Evolutionary conservation across 2,888 invertebrate species (phyloP), one percentile per base, ranked within the genome.

Genomic region (Sepioteuthis lessoniana): DNA sequence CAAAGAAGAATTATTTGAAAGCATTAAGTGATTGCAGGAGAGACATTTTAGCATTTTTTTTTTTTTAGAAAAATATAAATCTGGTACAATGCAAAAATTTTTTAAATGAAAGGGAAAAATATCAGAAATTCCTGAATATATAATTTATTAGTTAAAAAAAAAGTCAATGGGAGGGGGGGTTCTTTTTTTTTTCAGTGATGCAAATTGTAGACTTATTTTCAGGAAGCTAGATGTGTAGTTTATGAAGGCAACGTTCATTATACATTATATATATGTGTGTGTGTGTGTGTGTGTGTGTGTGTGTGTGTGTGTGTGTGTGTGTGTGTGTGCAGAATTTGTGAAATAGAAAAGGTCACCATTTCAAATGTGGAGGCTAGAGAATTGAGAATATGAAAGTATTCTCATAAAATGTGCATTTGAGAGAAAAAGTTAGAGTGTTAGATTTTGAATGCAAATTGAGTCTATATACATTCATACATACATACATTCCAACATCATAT

Each of bases 11-110:
- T 76, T 35, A 76, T 76, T 76, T n/a, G 1, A 76, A 76, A 76
- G n/a, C 35, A 19, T 76, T 76, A n/a, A 16, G n/a, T 76, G 76
- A 76, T 76, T 76, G 76, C 76, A 35, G n/a, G n/a, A 76, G n/a
- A 76, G n/a, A n/a, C 35, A 35, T 76, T 76, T 76, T 35, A 35
- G n/a, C n/a, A 35, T n/a, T 76, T 76, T 76, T 76, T 76, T 76
- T 76, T 76, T 76, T 76, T 76, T 76, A 76, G 76, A 76, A 76
- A 76, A 76, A 76, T 76, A 76, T 76, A 76, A 76, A 76, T 76
- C 35, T 76, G n/a, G 76, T 76, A 76, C 35, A 35, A 76, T 76
- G 76, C 76, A 76, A 76, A 60, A 76, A 35, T 35, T 35, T 76
- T 55, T 76, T 0, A 76, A 76, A n/a, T n/a, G n/a, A 76, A 76